A percentile compares a stretch with the other conserved stretches of the same genome.
Conservation (phyloP, 2,888 invertebrate genomes). For the Plebejus argus region DNA sequence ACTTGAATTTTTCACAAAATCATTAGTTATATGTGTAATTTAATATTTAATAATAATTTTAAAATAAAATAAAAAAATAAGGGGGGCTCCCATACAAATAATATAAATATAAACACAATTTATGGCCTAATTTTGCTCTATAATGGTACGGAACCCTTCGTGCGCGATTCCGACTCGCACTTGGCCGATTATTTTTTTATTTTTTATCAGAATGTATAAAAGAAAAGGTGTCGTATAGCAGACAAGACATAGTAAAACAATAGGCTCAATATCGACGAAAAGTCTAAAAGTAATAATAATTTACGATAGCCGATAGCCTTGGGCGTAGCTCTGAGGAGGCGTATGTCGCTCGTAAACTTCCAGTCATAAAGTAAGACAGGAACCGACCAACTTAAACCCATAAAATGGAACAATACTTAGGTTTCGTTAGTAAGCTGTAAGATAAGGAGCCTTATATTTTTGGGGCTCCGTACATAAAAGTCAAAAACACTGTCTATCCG, state of each 20-base stretch:
- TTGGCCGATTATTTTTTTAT: no score
- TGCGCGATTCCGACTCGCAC: no score
- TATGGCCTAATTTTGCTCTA: no score
- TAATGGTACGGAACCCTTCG: no score
- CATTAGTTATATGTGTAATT: no score
- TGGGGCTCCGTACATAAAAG: not conserved
- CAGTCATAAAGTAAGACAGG: slow-evolving; percentile 21
- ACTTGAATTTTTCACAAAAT: no score
- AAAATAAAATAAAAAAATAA: no score
- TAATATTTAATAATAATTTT: no score
- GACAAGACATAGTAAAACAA: not conserved
- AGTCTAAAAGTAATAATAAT: slow-evolving; percentile 13
- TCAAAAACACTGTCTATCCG: not conserved
- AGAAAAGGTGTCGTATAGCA: not conserved
- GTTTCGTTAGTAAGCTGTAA: not conserved
- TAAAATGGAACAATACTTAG: slow-evolving; percentile 25
- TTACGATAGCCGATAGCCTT: not conserved
- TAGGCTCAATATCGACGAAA: not conserved
- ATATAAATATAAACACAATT: no score
- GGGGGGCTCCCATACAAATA: no score
- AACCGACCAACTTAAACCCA: slow-evolving; percentile 7
- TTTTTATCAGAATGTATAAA: no score
- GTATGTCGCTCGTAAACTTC: slow-evolving; percentile 15
- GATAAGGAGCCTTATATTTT: not conserved
- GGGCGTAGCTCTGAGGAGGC: not conserved